phyloP scores from a whole-genome alignment of 2,113 vertebrate species.

The Zosterops lateralis region DNA sequence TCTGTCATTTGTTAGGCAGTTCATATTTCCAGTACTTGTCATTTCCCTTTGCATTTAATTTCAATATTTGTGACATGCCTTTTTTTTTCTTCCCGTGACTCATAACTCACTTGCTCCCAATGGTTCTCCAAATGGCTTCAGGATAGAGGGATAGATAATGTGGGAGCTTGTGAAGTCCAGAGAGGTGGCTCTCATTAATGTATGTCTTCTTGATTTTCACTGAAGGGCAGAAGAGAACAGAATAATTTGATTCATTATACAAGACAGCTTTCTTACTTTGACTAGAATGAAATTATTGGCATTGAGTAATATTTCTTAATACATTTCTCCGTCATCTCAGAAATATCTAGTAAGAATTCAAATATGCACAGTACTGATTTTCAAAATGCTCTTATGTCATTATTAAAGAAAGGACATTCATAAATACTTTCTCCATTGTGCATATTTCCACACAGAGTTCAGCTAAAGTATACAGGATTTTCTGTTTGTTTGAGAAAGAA shows the following conservation, averaged over 20 bases:
- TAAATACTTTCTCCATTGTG: background rate
- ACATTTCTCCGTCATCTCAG: background rate
- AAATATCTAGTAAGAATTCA: background rate
- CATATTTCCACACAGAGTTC: background rate
- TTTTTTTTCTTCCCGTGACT: constrained; percentile 14
- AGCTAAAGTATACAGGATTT: background rate
- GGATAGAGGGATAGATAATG: background rate
- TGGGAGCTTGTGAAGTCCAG: background rate
- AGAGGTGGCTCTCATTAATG: background rate
- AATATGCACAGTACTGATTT: background rate
- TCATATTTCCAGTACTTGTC: constrained; percentile 35
- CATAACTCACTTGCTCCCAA: constrained; percentile 20
- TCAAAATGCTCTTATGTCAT: background rate
- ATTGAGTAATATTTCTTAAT: background rate
- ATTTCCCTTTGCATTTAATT: constrained; percentile 48
- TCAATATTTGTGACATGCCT: constrained; percentile 34
- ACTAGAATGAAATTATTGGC: background rate
- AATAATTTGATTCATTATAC: background rate
- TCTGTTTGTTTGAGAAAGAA: background rate
- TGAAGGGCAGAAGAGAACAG: background rate
- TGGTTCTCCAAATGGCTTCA: constrained; percentile 24
- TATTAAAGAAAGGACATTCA: background rate
- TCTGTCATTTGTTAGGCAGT: background rate
- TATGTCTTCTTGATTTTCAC: background rate
- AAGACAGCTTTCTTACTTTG: background rate